Percentiles rank a stretch among this genome's conserved stretches.
These are phyloP conservation scores for Incurvaria masculella DNA, from an alignment of 2,888 invertebrate genomes.

Conservation along the genomic window DNA sequence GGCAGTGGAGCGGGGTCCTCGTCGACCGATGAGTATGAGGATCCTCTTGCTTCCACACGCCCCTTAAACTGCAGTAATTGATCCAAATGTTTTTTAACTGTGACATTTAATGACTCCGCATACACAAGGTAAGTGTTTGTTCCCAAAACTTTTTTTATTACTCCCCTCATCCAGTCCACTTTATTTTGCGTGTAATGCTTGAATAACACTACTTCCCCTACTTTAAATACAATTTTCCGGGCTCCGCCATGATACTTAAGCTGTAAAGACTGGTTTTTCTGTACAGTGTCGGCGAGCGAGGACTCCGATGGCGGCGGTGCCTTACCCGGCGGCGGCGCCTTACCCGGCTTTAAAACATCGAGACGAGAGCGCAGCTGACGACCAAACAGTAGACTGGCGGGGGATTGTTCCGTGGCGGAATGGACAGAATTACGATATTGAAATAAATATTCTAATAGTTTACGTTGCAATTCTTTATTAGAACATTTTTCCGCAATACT, in stretches of 20 bases:
- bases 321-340: too few relatives aligned
- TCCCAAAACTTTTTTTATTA: constrained; percentile 9
- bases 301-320: constrained; percentile 7
- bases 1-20: too few relatives aligned
- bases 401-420: constrained; percentile 11
- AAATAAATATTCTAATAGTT: constrained; percentile 16
- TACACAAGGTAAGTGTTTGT: constrained; percentile 10
- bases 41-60: too few relatives aligned
- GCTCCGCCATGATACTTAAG: constrained; percentile 8
- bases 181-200: constrained; percentile 11
- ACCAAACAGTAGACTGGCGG: constrained; percentile 15
- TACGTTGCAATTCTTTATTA: constrained; percentile 5
- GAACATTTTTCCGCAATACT: constrained; percentile 6
- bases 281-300: constrained; percentile 5
- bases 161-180: constrained; percentile 11
- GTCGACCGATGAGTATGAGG: too few relatives aligned
- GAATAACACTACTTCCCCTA: constrained; percentile 6
- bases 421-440: constrained; percentile 17
- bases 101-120: too few relatives aligned
- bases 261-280: constrained; percentile 14
- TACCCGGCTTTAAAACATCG: constrained; percentile 11
- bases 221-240: constrained; percentile 1
- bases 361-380: constrained; percentile 11
- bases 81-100: too few relatives aligned
- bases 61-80: too few relatives aligned